Conservation (phyloP, 2,797 vertebrate species). For the Phylloscopus collybita region DNA sequence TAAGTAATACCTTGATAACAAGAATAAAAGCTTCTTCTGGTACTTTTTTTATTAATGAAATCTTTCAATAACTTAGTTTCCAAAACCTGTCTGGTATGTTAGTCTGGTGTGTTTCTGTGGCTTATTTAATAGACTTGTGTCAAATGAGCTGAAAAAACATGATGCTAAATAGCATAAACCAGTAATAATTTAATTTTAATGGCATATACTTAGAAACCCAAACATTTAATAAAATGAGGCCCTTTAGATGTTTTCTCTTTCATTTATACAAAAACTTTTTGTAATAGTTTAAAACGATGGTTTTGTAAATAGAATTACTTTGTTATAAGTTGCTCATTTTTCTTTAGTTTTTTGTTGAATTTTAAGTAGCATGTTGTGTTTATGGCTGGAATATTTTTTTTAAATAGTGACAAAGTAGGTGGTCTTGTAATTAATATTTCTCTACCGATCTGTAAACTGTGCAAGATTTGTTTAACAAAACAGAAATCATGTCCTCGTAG, state of each 20-base stretch:
- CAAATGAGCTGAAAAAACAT: background rate
- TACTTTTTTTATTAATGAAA: background rate
- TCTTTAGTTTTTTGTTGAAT: background rate
- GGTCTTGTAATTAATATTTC: constrained; percentile 67
- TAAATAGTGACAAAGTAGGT: constrained; percentile 48
- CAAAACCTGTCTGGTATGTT: background rate
- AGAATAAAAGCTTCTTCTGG: background rate
- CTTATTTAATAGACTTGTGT: background rate
- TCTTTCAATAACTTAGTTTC: background rate
- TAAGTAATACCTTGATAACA: background rate
- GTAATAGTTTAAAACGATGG: background rate
- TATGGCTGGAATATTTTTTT: constrained; percentile 51
- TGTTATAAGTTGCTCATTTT: background rate
- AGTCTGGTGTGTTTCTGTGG: background rate
- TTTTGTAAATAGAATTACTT: background rate
- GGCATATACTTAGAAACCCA: background rate
- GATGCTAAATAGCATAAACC: background rate
- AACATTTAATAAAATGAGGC: background rate
- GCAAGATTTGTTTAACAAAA: constrained; percentile 53
- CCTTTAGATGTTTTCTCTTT: background rate
- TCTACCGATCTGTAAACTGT: constrained; percentile 62
- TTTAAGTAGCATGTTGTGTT: constrained; percentile 35
- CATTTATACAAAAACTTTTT: background rate
- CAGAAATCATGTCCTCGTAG: constrained; percentile 25
- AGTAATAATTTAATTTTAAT: background rate